Percentiles rank a stretch among this genome's conserved stretches.
phyloP scores from a whole-genome alignment of 2,888 invertebrate species.

The Pyrrhosoma nymphula region DNA sequence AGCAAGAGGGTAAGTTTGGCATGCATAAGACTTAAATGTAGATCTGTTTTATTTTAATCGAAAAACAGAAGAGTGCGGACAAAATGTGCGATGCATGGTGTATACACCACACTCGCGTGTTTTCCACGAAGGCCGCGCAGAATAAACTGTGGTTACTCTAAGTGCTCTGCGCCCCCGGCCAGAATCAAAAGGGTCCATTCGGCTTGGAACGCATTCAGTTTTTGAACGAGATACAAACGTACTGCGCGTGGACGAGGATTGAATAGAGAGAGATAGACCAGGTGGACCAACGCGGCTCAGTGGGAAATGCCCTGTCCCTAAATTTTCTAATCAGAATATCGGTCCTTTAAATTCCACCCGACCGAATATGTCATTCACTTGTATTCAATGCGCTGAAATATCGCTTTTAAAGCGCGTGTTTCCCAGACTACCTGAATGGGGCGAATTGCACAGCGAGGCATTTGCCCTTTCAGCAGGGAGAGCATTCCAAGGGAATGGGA shows the following conservation, averaged over 20 bases:
- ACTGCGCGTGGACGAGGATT: neutral
- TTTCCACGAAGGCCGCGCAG: no score
- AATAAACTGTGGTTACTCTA: no score
- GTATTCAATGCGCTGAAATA: slow-evolving; percentile 47
- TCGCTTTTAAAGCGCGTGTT: slow-evolving; percentile 39
- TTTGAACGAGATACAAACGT: neutral
- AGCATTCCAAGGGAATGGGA: neutral
- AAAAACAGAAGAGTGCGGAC: no score
- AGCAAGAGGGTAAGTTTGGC: no score
- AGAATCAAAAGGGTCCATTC: neutral
- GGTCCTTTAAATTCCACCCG: slow-evolving; percentile 30
- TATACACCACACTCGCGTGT: no score
- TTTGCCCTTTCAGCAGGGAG: slow-evolving; percentile 13
- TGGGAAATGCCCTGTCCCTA: neutral
- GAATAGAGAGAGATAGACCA: neutral
- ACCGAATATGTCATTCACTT: slow-evolving; percentile 53
- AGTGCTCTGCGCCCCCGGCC: neutral
- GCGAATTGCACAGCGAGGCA: slow-evolving; percentile 38
- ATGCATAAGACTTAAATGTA: no score
- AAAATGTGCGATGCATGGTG: no score
- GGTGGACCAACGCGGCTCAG: neutral
- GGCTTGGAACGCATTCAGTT: neutral
- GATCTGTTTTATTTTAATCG: no score
- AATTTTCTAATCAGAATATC: slow-evolving; percentile 42
- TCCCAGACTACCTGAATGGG: neutral